Evolutionary conservation across 2,888 invertebrate species (phyloP).

Genomic region (Rhingia campestris): DNA sequence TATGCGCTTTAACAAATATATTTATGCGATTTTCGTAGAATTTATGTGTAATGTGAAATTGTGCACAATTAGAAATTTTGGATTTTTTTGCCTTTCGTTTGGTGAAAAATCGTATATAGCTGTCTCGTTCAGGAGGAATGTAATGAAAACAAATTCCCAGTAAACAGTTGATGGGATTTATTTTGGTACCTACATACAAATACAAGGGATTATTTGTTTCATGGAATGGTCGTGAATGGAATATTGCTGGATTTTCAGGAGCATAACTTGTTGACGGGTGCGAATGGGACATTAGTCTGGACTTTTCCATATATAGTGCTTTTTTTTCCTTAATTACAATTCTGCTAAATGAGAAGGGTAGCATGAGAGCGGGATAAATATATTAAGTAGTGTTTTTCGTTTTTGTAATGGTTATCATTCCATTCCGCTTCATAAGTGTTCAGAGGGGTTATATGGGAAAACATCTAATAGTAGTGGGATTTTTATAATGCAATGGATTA

Average conservation of each 20-base stretch:
- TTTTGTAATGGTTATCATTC: not conserved
- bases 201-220: slow-evolving; percentile 2
- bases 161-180: slow-evolving; percentile 44
- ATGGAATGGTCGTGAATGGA: slow-evolving; percentile 1
- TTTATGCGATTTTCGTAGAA: not conserved
- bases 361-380: slow-evolving; percentile 25
- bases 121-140: slow-evolving; percentile 36
- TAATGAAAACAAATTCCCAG: not conserved
- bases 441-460: slow-evolving; percentile 2
- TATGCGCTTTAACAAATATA: no score
- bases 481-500: not conserved
- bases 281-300: not conserved
- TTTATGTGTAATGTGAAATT: slow-evolving; percentile 3
- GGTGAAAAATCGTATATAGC: slow-evolving; percentile 3
- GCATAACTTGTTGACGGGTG: slow-evolving; percentile 59
- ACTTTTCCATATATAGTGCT: slow-evolving; percentile 8
- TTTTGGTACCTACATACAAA: not conserved
- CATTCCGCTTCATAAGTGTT: slow-evolving; percentile 42
- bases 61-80: slow-evolving; percentile 1
- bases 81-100: slow-evolving; percentile 17
- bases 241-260: slow-evolving; percentile 21
- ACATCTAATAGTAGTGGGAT: no score
- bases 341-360: slow-evolving; percentile 38
- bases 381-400: not conserved
- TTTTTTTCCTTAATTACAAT: slow-evolving; percentile 28